Conservation (phyloP, 2,797 vertebrate genomes). For the Oreonectes daqikongensis region DNA sequence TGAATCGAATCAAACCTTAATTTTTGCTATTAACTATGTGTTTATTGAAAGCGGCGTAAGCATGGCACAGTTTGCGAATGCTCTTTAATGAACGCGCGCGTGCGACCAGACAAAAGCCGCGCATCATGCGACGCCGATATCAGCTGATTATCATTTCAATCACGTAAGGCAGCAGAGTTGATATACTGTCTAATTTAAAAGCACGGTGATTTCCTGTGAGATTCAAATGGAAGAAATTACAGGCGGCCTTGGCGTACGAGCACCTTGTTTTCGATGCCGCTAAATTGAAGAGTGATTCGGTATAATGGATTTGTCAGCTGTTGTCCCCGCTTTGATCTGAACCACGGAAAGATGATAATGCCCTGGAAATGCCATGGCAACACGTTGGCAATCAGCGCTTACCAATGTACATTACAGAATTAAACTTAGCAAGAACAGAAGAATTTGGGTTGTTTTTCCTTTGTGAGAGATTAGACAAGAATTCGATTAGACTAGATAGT, state of each 20-base stretch:
- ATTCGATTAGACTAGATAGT: slow-evolving; percentile 39
- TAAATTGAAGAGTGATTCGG: slow-evolving; percentile 34
- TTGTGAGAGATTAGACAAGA: slow-evolving; percentile 32
- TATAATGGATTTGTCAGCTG: slow-evolving; percentile 39
- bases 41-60: slow-evolving; percentile 11
- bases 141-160: slow-evolving; percentile 26
- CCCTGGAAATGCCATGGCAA: slow-evolving; percentile 18
- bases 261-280: slow-evolving; percentile 20
- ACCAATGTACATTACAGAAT: slow-evolving; percentile 13
- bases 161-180: slow-evolving; percentile 32
- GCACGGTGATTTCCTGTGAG: slow-evolving; percentile 29
- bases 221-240: slow-evolving; percentile 42
- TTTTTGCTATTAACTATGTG: slow-evolving; percentile 3
- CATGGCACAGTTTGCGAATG: background rate
- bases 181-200: slow-evolving; percentile 43
- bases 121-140: slow-evolving; percentile 2
- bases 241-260: background rate
- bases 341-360: slow-evolving; percentile 28
- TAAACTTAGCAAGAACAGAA: slow-evolving; percentile 5
- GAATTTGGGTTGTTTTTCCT: background rate
- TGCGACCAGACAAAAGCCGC: slow-evolving; percentile 3
- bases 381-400: background rate
- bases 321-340: slow-evolving; percentile 29
- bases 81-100: slow-evolving; percentile 6
- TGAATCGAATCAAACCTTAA: background rate